Conservation (phyloP, 2,113 vertebrate genomes). For the Rhynchomys soricoides region DNA sequence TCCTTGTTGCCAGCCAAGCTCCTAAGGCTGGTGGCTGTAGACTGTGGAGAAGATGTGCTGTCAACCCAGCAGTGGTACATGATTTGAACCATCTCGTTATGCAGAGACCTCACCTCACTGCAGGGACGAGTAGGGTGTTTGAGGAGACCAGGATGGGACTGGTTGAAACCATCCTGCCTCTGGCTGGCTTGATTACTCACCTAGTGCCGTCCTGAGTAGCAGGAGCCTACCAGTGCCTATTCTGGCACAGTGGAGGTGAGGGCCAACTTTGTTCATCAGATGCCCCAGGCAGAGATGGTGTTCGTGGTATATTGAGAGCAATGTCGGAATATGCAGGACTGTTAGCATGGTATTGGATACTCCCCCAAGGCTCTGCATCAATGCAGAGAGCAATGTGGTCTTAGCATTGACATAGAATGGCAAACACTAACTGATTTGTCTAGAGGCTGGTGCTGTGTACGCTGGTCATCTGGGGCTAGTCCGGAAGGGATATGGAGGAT, state of each 20-base stretch:
- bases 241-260: accelerated
- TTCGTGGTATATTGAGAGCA: too few relatives aligned
- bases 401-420: neutral
- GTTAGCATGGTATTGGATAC: neutral
- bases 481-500: neutral
- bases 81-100: neutral
- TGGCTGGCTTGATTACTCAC: neutral
- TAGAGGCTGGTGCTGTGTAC: neutral
- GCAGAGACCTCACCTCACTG: neutral
- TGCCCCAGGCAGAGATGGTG: neutral
- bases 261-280: neutral
- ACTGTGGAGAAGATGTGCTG: neutral
- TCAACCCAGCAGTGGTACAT: neutral
- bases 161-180: neutral
- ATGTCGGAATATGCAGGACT: neutral
- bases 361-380: too few relatives aligned
- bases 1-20: neutral
- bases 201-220: neutral
- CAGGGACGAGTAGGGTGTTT: neutral
- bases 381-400: neutral
- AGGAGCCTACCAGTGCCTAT: neutral
- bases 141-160: neutral
- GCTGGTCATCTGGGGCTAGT: neutral
- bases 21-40: too few relatives aligned
- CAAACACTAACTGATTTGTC: neutral